phyloP scores from a whole-genome alignment of 2,888 invertebrate genomes.

The Neuroscelio doddi region DNA sequence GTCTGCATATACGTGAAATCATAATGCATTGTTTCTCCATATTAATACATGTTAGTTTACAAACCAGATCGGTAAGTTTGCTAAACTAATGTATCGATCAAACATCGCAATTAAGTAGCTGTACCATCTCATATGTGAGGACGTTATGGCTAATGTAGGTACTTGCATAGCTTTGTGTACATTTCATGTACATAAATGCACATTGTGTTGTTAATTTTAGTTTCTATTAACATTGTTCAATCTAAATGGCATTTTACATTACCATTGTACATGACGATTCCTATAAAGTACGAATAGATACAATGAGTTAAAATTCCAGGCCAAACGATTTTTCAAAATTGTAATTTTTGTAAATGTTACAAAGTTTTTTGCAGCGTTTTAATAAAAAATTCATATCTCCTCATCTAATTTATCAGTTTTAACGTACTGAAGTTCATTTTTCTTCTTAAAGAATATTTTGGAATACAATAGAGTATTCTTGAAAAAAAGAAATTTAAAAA shows the following conservation, averaged over 20 bases:
- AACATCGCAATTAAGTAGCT: conserved; percentile 61
- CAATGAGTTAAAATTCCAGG: no score
- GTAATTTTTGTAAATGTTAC: no score
- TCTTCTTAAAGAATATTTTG: no score
- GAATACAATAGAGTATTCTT: no score
- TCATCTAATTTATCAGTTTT: no score
- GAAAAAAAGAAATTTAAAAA: no score
- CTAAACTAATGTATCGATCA: conserved; percentile 55
- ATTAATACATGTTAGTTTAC: conserved; percentile 34
- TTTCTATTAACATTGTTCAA: conserved; percentile 29
- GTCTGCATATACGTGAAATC: conserved; percentile 25
- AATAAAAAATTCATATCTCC: no score
- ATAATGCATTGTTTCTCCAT: conserved; percentile 26
- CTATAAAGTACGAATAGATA: no score
- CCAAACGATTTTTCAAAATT: conserved; percentile 14
- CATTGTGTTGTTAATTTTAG: conserved; percentile 15
- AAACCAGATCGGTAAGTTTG: conserved; percentile 50
- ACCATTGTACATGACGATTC: background rate
- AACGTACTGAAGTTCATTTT: no score
- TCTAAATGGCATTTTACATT: conserved; percentile 21
- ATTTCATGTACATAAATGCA: conserved; percentile 30
- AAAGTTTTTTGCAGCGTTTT: no score
- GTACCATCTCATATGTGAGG: conserved; percentile 47
- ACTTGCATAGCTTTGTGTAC: conserved; percentile 24
- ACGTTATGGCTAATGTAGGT: conserved; percentile 39